A percentile compares a stretch with the other conserved stretches of the same genome.
Evolutionary conservation across 2,888 invertebrate genomes (phyloP).

Genomic region (Dichetophora obliterata): DNA sequence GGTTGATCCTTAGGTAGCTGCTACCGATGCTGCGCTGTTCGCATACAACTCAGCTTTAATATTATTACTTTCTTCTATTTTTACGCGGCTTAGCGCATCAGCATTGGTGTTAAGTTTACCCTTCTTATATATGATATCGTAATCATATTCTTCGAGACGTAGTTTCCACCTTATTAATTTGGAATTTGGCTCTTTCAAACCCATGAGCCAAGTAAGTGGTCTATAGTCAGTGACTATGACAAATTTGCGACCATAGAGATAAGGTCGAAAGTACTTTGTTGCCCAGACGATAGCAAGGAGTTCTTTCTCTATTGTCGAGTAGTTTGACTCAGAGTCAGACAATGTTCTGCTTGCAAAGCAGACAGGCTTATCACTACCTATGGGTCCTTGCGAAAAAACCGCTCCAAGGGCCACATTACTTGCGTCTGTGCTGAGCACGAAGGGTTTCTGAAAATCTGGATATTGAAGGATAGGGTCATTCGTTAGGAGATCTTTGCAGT

Average conservation of each 20-base stretch:
- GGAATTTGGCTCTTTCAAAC: neutral
- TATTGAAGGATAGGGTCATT: conserved; percentile 34
- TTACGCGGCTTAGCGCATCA: neutral
- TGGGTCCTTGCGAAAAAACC: conserved; percentile 31
- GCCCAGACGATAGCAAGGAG: neutral
- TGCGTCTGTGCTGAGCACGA: conserved; percentile 40
- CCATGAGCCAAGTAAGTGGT: neutral
- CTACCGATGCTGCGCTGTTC: too few species aligned
- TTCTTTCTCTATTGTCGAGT: conserved; percentile 41
- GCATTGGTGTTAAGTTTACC: neutral
- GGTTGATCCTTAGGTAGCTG: neutral
- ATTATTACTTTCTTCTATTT: too few species aligned
- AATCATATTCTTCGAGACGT: neutral
- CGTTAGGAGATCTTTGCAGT: conserved; percentile 32
- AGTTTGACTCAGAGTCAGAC: conserved; percentile 48
- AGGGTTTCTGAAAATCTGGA: conserved; percentile 33
- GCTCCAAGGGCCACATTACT: conserved; percentile 51
- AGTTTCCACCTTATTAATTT: neutral
- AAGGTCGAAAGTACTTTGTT: conserved; percentile 49
- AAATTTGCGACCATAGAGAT: conserved; percentile 26
- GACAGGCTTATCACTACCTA: conserved; percentile 44
- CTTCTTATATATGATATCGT: neutral
- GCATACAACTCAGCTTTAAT: too few species aligned
- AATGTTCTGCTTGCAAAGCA: conserved; percentile 54
- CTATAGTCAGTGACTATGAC: neutral